Evolutionary conservation across 2,113 vertebrate genomes (phyloP).

Genomic region (Syrmaticus mikado): DNA sequence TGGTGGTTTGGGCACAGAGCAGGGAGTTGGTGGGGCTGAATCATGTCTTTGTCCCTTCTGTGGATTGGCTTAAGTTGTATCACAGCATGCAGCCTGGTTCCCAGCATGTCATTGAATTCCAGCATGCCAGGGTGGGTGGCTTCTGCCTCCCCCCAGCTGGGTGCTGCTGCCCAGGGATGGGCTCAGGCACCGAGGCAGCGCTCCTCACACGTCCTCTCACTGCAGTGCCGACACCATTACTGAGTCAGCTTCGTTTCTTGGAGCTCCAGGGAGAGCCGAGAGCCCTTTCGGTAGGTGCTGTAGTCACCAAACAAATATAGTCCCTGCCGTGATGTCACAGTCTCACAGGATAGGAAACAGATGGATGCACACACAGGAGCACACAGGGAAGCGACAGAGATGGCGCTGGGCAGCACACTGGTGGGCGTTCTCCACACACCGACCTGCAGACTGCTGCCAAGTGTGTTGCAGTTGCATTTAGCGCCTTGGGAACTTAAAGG

Average conservation of each 20-base stretch:
- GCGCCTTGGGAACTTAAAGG: neutral
- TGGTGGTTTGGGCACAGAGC: neutral
- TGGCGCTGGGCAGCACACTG: neutral
- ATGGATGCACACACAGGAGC: neutral
- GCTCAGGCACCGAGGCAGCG: neutral
- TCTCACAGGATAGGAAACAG: neutral
- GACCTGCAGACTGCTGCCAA: neutral
- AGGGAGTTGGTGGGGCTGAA: neutral
- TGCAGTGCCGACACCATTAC: neutral
- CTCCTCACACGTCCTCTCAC: neutral
- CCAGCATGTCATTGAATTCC: fast-evolving
- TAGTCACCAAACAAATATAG: neutral
- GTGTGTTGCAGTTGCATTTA: neutral
- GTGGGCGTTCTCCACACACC: neutral
- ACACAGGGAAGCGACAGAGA: fast-evolving
- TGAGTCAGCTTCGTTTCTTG: neutral
- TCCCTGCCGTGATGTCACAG: neutral
- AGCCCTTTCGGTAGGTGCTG: neutral
- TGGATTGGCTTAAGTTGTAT: neutral
- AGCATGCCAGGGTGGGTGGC: fast-evolving
- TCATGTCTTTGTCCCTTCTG: neutral
- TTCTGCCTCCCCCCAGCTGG: fast-evolving
- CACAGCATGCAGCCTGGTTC: neutral
- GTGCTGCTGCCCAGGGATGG: neutral
- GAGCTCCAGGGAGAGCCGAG: neutral